Evolutionary conservation across 2,113 vertebrate genomes (phyloP).

Genomic region (Passer domesticus): DNA sequence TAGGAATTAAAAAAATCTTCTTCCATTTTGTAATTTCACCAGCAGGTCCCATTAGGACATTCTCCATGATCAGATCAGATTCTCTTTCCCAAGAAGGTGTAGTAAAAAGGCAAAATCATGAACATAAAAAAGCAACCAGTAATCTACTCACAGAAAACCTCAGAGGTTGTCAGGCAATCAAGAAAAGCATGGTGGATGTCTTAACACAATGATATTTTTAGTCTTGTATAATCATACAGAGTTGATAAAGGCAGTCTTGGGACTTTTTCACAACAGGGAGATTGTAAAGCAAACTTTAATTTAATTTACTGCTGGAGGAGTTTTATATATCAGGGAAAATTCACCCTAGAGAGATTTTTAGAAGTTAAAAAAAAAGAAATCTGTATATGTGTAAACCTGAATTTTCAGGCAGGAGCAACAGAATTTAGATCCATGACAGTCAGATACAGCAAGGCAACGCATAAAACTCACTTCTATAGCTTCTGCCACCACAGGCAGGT

Average conservation of each 20-base stretch:
- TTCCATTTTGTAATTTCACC: not conserved
- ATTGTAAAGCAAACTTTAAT: not conserved
- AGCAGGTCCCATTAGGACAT: not conserved
- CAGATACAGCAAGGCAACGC: not conserved
- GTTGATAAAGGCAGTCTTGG: not conserved
- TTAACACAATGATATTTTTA: not conserved
- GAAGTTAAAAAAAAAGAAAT: not conserved
- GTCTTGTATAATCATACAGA: not conserved
- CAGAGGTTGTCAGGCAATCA: not conserved
- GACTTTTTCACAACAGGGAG: not conserved
- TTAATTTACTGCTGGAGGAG: not conserved
- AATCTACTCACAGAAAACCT: not conserved
- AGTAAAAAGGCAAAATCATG: not conserved
- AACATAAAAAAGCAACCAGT: not conserved
- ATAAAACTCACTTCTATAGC: rapidly evolving
- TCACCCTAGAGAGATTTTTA: not conserved
- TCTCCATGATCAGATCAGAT: not conserved
- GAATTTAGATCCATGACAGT: not conserved
- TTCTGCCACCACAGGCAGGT: not conserved
- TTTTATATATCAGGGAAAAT: not conserved
- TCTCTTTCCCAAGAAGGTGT: not conserved
- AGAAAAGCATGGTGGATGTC: not conserved
- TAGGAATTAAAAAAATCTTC: not conserved
- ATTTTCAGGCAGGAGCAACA: not conserved
- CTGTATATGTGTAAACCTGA: not conserved